Percentiles rank a stretch among this genome's conserved stretches.
These are phyloP conservation scores for Leuciscus idus DNA, from an alignment of 2,113 vertebrate genomes.

Conservation along the genomic window DNA sequence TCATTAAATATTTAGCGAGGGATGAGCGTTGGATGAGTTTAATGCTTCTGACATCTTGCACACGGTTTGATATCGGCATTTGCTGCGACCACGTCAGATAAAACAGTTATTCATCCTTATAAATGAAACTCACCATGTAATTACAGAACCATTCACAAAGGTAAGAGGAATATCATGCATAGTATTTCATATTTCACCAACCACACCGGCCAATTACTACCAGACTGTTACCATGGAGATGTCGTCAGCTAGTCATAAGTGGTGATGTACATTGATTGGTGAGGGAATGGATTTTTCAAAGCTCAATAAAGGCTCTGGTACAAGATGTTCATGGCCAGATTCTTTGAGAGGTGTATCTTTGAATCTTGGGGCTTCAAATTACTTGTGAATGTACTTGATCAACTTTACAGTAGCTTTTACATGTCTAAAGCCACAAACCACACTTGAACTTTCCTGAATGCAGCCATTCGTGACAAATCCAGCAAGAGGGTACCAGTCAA, in stretches of 20 bases:
- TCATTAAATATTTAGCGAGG: slow-evolving; percentile 77
- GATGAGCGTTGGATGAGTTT: slow-evolving; percentile 71
- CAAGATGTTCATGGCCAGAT: slow-evolving; percentile 12
- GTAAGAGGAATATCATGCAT: slow-evolving; percentile 1
- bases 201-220: slow-evolving; percentile 7
- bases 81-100: slow-evolving; percentile 63
- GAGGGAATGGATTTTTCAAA: slow-evolving; percentile 46
- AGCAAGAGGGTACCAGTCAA: not conserved
- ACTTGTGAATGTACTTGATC: not conserved
- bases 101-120: slow-evolving; percentile 21
- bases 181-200: slow-evolving; percentile 13
- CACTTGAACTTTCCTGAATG: not conserved
- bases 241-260: slow-evolving; percentile 41
- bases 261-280: slow-evolving; percentile 50
- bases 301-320: slow-evolving; percentile 29
- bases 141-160: not conserved
- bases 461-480: not conserved
- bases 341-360: not conserved
- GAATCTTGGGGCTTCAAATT: not conserved
- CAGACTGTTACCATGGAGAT: slow-evolving; percentile 51
- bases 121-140: slow-evolving; percentile 21
- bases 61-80: slow-evolving; percentile 70
- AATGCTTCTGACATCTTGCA: slow-evolving; percentile 73
- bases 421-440: not conserved
- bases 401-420: not conserved